Conservation (phyloP, 2,113 vertebrate genomes). For the Agelaius tricolor region DNA sequence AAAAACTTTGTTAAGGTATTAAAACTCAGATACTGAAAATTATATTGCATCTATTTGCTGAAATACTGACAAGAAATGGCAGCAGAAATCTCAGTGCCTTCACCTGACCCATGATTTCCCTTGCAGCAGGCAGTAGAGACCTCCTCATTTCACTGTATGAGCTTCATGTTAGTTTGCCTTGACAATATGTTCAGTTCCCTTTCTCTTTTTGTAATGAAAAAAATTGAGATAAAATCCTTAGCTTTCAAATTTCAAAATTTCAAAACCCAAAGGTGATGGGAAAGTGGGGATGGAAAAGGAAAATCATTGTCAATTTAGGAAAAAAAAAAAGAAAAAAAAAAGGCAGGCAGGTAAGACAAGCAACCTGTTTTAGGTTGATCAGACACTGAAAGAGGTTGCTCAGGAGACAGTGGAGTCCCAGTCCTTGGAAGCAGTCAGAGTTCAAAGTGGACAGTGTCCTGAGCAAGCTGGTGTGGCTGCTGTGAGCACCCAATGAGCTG, state of each 20-base stretch:
- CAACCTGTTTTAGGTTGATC: not conserved
- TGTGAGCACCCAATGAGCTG: accelerated
- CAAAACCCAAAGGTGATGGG: too few species aligned
- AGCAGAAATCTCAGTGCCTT: not conserved
- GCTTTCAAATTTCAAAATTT: not conserved
- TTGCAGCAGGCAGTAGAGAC: not conserved
- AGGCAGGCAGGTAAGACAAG: too few species aligned
- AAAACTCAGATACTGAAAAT: not conserved
- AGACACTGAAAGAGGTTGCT: not conserved
- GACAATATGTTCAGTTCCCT: not conserved
- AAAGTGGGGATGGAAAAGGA: too few species aligned
- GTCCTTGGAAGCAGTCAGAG: not conserved
- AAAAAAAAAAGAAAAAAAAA: too few species aligned
- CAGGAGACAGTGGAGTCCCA: not conserved
- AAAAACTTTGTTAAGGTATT: not conserved
- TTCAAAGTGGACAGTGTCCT: too few species aligned
- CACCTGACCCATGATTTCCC: not conserved
- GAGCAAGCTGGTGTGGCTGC: not conserved
- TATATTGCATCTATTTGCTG: not conserved
- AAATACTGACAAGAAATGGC: not conserved
- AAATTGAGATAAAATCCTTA: not conserved
- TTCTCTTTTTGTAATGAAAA: not conserved
- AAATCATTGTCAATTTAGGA: too few species aligned
- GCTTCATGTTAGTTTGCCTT: not conserved
- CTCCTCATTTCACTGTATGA: not conserved